Base-by-base conservation (phyloP, 2,888 invertebrate genomes). In the Apamea crenata region DNA sequence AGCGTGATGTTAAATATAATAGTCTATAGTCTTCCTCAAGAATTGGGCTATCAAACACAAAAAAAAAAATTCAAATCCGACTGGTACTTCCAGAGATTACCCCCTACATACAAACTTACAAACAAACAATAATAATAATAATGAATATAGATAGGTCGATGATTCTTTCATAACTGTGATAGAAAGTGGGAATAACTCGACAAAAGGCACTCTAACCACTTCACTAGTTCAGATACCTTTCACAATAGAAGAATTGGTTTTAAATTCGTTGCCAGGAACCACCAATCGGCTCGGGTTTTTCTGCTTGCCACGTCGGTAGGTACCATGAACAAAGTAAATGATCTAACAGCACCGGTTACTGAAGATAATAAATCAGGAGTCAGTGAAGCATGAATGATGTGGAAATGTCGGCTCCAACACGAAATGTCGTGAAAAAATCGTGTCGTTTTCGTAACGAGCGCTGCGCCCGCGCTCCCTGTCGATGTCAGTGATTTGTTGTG, bases 391-490 rank as follows among this genome's bases (percentile, higher is more conserved):
- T 77, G 84, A 71, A 70, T 85, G 84, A 84, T 91, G 91, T 91
- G 83, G 91, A 90, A 91, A 91, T 78, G 84, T 80, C 83, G 85
- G 83, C 78, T 80, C 74, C 74, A 85, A 88, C 91, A 89, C 83
- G 91, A 91, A 92, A 91, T 87, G 88, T 90, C 84, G 86, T 85
- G 88, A 87, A 86, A 91, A 93, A 93, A 91, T 89, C 84, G 83
- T 87, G 87, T 89, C 84, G 86, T 91, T 92, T 93, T 93, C 93
- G 92, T 91, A 93, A 93, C 89, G 91, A 91, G 90, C 92, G 91
- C 71, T 80, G 91, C 87, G 83, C 86, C 85, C 81, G 86, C 89
- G 91, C 90, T 91, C 92, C 92, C 91, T 92, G 91, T 91, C 92
- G 88, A 89, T 90, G 89, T 87, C 84, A 90, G 87, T 78, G 74